A percentile compares a stretch with the other conserved stretches of the same genome.
Evolutionary conservation across 2,888 invertebrate genomes (phyloP).

Genomic region (Eilema caniola): DNA sequence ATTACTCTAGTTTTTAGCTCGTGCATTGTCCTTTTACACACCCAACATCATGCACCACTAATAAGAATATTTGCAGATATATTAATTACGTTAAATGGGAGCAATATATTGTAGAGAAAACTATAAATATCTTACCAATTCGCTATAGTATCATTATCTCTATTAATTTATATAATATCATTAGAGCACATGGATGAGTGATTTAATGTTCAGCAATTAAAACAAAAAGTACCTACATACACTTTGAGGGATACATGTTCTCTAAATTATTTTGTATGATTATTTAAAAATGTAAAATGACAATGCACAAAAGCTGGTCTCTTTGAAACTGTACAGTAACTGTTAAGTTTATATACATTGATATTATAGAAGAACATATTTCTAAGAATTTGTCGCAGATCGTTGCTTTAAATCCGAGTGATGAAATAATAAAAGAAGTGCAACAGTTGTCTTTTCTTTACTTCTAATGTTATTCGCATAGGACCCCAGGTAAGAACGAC

Average conservation of each 20-base stretch:
- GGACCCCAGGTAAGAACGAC: too few relatives aligned
- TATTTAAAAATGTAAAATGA: conserved; percentile 7
- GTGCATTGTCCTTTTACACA: background rate
- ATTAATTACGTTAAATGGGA: background rate
- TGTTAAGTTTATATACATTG: conserved; percentile 45
- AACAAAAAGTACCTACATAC: background rate
- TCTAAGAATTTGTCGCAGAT: conserved; percentile 64
- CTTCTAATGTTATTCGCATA: too few relatives aligned
- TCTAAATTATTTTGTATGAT: too few relatives aligned
- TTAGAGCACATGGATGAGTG: background rate
- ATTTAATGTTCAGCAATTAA: background rate
- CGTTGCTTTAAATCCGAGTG: conserved; percentile 66
- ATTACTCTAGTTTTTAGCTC: background rate
- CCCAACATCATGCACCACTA: background rate
- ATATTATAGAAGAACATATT: conserved; percentile 57
- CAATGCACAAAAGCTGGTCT: conserved; percentile 29
- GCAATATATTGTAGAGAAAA: background rate
- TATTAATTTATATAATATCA: background rate
- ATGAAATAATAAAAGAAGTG: conserved; percentile 68
- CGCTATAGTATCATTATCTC: background rate
- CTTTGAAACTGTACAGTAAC: conserved; percentile 42
- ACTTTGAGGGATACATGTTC: too few relatives aligned
- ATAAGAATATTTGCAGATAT: too few relatives aligned
- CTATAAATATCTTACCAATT: too few relatives aligned
- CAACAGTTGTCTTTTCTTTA: conserved; percentile 39